Evolutionary conservation across 2,797 vertebrate genomes (phyloP).

Genomic region (Neomorphus geoffroyi): DNA sequence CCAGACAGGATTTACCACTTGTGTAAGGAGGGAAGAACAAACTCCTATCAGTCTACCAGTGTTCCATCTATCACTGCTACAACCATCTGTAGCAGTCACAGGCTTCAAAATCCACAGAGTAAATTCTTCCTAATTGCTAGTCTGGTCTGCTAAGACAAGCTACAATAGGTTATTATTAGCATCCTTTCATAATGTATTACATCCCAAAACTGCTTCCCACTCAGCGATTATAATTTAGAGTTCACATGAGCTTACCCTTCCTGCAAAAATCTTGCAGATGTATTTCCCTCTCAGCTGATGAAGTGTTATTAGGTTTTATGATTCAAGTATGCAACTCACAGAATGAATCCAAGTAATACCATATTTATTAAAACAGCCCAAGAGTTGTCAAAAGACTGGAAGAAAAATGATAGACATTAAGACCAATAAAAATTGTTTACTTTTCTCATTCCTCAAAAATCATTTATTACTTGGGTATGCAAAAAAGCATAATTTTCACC

Average conservation of each 20-base stretch:
- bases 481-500: accelerated
- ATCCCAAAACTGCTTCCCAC: not conserved
- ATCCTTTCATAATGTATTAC: accelerated
- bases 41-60: not conserved
- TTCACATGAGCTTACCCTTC: not conserved
- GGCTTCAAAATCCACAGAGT: not conserved
- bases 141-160: not conserved
- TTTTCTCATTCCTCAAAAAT: not conserved
- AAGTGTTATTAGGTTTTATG: accelerated
- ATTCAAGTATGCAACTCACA: not conserved
- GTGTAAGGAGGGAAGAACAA: not conserved
- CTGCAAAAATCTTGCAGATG: not conserved
- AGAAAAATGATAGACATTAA: not conserved
- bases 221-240: not conserved
- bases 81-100: not conserved
- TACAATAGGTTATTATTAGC: not conserved
- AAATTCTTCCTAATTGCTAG: not conserved
- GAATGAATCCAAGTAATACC: not conserved
- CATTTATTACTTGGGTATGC: accelerated
- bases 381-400: not conserved
- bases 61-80: not conserved
- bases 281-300: not conserved
- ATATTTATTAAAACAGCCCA: not conserved
- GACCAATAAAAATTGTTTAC: accelerated
- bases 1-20: not conserved